phyloP scores from a whole-genome alignment of 2,888 invertebrate species.

The Agriopis leucophaearia region DNA sequence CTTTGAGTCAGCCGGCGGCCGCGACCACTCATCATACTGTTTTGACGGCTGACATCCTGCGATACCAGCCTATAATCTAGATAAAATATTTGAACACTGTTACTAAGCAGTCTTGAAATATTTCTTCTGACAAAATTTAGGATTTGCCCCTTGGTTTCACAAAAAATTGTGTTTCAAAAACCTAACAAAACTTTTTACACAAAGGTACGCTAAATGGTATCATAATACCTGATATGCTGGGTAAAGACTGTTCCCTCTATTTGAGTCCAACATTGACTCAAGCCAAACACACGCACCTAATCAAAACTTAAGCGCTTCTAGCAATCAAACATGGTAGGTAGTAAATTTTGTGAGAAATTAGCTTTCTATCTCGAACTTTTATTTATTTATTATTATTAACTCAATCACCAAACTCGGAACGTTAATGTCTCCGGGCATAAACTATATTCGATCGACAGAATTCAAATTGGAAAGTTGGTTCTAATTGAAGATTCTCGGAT shows the following conservation, averaged over 20 bases:
- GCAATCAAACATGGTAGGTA: conserved; percentile 49
- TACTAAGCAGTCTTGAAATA: conserved; percentile 5
- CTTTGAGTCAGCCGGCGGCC: conserved; percentile 58
- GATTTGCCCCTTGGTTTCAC: background rate
- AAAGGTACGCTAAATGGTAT: background rate
- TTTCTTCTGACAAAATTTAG: background rate
- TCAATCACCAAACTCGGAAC: conserved; percentile 52
- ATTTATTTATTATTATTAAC: too few relatives aligned
- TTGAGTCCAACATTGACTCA: conserved; percentile 38
- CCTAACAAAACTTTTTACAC: background rate
- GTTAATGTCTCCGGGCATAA: conserved; percentile 51
- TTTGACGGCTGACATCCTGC: conserved; percentile 51
- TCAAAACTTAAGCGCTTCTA: conserved; percentile 51
- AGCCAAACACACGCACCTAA: conserved; percentile 49
- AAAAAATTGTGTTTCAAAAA: background rate
- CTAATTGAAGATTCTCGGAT: conserved; percentile 79
- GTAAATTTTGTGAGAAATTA: conserved; percentile 51
- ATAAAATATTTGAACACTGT: conserved; percentile 16
- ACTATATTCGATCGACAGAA: conserved; percentile 65
- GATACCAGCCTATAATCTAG: conserved; percentile 36
- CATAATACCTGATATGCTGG: background rate
- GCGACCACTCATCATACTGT: conserved; percentile 43
- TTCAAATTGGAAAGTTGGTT: conserved; percentile 78
- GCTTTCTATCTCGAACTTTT: conserved; percentile 49
- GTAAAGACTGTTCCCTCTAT: conserved; percentile 30